A percentile compares a stretch with the other conserved stretches of the same genome.
Conservation (phyloP, 1,140 invertebrate species). For the Cydia strobilella region DNA sequence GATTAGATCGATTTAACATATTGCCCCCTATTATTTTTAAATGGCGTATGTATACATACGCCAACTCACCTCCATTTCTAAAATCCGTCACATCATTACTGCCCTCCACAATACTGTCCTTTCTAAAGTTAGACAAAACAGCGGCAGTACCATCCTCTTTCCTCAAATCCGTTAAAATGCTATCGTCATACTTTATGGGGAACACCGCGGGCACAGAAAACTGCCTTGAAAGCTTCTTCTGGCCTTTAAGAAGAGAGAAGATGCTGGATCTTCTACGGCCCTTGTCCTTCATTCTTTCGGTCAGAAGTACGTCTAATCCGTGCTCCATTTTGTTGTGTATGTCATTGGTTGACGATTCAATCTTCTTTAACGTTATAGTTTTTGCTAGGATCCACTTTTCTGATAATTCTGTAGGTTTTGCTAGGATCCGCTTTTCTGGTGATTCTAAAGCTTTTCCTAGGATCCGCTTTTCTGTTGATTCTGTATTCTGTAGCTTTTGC, state of each 20-base stretch:
- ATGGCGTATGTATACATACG: too few species aligned
- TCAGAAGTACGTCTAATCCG: constrained; percentile 41
- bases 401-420: too few species aligned
- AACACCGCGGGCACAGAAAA: constrained; percentile 58
- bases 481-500: too few species aligned
- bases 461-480: too few species aligned
- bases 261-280: constrained; percentile 61
- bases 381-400: background rate
- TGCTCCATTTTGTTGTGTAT: constrained; percentile 46
- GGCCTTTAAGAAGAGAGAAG: constrained; percentile 59
- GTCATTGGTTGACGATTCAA: background rate
- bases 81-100: constrained; percentile 35
- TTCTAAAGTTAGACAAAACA: constrained; percentile 51
- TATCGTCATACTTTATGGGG: constrained; percentile 53
- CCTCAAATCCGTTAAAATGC: background rate
- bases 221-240: constrained; percentile 62
- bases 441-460: too few species aligned
- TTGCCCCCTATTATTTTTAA: background rate
- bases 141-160: constrained; percentile 32
- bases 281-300: constrained; percentile 54
- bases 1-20: too few species aligned
- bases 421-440: too few species aligned
- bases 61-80: constrained; percentile 52
- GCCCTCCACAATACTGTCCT: constrained; percentile 39
- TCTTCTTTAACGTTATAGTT: background rate